These are phyloP conservation scores for Neodiprion lecontei DNA, from an alignment of 1,140 invertebrate genomes.

Conservation along the genomic window DNA sequence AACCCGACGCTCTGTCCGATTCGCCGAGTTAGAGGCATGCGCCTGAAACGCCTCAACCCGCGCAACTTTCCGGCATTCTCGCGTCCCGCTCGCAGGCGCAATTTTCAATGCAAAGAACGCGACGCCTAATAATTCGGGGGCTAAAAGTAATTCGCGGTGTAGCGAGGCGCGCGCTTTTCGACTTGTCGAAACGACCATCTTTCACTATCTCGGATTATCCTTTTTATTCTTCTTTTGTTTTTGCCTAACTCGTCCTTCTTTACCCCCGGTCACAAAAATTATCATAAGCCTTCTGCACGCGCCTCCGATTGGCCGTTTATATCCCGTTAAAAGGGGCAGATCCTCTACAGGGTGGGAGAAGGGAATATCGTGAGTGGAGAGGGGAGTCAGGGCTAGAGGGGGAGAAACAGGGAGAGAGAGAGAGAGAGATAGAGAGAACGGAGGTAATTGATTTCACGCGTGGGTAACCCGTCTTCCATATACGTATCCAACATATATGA, in stretches of 20 bases:
- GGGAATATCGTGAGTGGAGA: neutral
- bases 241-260: too few relatives aligned
- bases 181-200: too few relatives aligned
- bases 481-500: neutral
- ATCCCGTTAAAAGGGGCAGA: neutral
- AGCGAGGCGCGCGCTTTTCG: too few relatives aligned
- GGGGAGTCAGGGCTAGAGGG: neutral
- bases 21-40: neutral
- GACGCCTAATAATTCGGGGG: too few relatives aligned
- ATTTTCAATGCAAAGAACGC: neutral
- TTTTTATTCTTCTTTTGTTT: too few relatives aligned
- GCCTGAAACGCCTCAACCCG: neutral
- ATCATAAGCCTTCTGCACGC: neutral
- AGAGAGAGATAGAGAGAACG: slow-evolving; percentile 6
- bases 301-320: neutral
- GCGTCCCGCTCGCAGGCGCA: neutral
- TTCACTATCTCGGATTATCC: too few relatives aligned
- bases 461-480: slow-evolving; percentile 14
- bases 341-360: neutral
- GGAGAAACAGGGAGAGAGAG: slow-evolving; percentile 11
- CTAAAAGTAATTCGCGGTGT: too few relatives aligned
- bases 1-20: neutral
- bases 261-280: too few relatives aligned
- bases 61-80: neutral
- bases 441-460: slow-evolving; percentile 28